Evolutionary conservation across 2,888 invertebrate species (phyloP).

Genomic region (Caenorhabditis sp.): DNA sequence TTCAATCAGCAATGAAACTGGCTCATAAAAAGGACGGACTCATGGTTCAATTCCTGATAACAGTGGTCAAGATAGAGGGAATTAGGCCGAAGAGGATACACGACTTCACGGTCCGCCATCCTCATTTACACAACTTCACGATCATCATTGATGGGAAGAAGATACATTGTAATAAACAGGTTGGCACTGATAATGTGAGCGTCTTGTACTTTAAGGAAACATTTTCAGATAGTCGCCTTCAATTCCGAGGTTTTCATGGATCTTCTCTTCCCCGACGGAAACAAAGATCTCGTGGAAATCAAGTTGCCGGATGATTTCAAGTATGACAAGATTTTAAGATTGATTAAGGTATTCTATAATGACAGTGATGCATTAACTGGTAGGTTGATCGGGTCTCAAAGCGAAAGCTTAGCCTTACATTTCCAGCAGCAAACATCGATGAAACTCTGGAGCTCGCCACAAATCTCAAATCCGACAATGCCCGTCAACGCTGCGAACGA

Average conservation of each 20-base stretch:
- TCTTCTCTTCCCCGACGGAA: conserved; percentile 4
- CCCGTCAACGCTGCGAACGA: conserved; percentile 23
- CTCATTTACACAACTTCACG: conserved; percentile 11
- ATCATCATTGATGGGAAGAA: conserved; percentile 20
- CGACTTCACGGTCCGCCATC: conserved; percentile 2
- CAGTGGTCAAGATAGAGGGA: neutral
- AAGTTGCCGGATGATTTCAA: conserved; percentile 7
- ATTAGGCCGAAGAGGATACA: conserved; percentile 29
- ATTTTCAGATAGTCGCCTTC: conserved; percentile 33
- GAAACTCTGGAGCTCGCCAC: conserved; percentile 28
- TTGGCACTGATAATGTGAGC: neutral
- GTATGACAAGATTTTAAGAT: conserved; percentile 9
- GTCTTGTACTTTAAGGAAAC: no score
- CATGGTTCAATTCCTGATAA: neutral
- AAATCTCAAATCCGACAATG: conserved; percentile 25
- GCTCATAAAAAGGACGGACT: conserved; percentile 4
- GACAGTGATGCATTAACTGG: conserved; percentile 35
- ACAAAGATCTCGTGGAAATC: neutral
- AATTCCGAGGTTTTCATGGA: conserved; percentile 37
- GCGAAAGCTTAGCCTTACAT: no score
- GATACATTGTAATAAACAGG: conserved; percentile 36
- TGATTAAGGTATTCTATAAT: conserved; percentile 35
- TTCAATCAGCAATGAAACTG: neutral
- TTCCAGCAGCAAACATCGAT: conserved; percentile 23
- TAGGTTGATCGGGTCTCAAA: no score